These are phyloP conservation scores for Megaceryle torquata DNA, from an alignment of 2,113 vertebrate species.

Conservation along the genomic window DNA sequence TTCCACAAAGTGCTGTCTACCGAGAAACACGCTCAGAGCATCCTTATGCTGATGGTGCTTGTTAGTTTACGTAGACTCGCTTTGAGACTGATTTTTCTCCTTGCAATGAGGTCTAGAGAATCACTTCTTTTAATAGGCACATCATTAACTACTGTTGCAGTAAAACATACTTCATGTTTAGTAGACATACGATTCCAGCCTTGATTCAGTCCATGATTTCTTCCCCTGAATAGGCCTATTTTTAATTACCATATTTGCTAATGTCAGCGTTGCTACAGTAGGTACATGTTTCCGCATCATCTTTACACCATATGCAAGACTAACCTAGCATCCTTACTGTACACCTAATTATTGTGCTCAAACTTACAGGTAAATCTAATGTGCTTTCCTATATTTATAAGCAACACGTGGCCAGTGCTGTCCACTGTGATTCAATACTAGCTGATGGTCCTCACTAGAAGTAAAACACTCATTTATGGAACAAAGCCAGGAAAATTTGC, in stretches of 20 bases:
- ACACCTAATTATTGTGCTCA: neutral
- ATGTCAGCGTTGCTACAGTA: neutral
- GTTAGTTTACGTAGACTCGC: neutral
- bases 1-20: slow-evolving; percentile 7
- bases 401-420: neutral
- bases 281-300: neutral
- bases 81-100: neutral
- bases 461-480: neutral
- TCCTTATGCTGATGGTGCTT: neutral
- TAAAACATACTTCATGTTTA: neutral
- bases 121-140: neutral
- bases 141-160: slow-evolving; percentile 20
- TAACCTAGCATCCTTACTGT: neutral
- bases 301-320: neutral
- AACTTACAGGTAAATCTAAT: neutral
- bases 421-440: neutral
- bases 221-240: neutral
- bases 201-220: neutral
- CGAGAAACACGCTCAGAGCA: neutral
- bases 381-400: neutral
- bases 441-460: neutral
- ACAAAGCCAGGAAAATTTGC: neutral
- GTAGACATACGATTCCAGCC: neutral
- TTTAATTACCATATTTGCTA: slow-evolving; percentile 36
- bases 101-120: neutral